Evolutionary conservation across 2,113 vertebrate genomes (phyloP), one percentile per base, ranked within the genome.

Genomic region (Euleptes europaea): DNA sequence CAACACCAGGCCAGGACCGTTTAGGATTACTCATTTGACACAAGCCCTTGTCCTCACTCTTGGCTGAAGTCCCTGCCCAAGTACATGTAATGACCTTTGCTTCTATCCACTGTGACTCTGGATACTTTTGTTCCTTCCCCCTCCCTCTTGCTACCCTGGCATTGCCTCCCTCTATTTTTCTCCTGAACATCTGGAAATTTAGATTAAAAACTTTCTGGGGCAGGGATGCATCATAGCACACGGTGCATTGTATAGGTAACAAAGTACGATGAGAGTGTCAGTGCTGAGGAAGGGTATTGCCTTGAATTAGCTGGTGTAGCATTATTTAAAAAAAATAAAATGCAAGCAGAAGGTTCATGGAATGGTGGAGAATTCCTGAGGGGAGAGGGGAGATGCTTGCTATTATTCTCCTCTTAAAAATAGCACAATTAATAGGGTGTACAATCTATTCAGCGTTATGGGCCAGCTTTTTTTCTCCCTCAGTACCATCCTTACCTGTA

Each of bases 401-500:
- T 78, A n/a, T 35, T 38, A 2, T 60, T 76, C 4, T 5, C 21
- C 51, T 38, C 51, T 57, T 60, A 38, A 57, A 76, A 35, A 26
- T 11, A 8, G 44, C 28, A 73, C 23, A 28, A 65, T 19, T 33
- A 74, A 49, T 4, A 33, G 19, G n/a, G 33, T 72, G 19, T 10
- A 13, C 51, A 44, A 87, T 60, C 12, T 42, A 44, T 35, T 28
- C 47, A 78, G 19, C 21, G 1, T 15, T 47, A 23, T 3, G 19
- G 47, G 78, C 63, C 35, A 0, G 88, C 66, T 69, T 81, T 82
- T 44, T 77, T 75, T 66, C 51, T 77, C 38, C 35, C 26, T 72
- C 49, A 71, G 69, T 67, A 70, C 77, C 81, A 86, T 44, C 42
- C 94, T 93, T 93, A 95, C 95, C 93, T 93, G 94, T 87, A 84